Evolutionary conservation across 35 echinoderm and acorn worm genomes (phyloP).

Genomic region (Acanthaster planci): DNA sequence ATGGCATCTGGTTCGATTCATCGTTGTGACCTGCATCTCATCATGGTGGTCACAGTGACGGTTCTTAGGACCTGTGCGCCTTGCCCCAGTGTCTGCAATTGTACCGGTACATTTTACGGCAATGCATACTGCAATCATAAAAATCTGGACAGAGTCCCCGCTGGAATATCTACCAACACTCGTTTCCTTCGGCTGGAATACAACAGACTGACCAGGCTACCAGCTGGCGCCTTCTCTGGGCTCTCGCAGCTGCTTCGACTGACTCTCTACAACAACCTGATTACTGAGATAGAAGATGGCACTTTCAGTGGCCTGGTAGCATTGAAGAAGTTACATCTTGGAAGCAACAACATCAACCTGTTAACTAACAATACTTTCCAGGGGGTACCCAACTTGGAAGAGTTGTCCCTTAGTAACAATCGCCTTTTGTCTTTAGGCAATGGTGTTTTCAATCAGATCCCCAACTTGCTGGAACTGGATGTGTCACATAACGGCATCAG

Average conservation of each 20-base stretch:
- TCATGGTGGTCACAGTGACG: too few species aligned
- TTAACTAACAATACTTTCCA: not conserved
- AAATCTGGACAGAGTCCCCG: too few species aligned
- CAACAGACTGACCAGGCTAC: conserved; percentile 1
- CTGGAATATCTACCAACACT: not conserved
- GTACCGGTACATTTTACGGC: too few species aligned
- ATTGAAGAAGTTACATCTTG: not conserved
- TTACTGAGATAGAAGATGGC: not conserved
- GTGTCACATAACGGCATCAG: too few species aligned
- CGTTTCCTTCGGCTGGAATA: not conserved
- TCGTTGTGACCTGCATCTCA: too few species aligned
- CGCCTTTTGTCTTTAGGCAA: too few species aligned
- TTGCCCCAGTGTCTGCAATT: too few species aligned
- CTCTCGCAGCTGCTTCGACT: not conserved
- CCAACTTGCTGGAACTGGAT: too few species aligned
- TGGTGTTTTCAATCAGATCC: too few species aligned
- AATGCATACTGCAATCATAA: too few species aligned
- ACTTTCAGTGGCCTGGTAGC: not conserved
- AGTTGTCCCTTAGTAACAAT: not conserved
- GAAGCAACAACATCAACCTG: not conserved
- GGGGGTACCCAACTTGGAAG: not conserved
- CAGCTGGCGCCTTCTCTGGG: not conserved
- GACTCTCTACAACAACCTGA: not conserved
- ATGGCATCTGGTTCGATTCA: too few species aligned
- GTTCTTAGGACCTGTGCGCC: too few species aligned